Percentiles rank a stretch among this genome's conserved stretches.
Conservation (phyloP, 2,797 vertebrate genomes). For the Periophthalmus magnuspinnatus region DNA sequence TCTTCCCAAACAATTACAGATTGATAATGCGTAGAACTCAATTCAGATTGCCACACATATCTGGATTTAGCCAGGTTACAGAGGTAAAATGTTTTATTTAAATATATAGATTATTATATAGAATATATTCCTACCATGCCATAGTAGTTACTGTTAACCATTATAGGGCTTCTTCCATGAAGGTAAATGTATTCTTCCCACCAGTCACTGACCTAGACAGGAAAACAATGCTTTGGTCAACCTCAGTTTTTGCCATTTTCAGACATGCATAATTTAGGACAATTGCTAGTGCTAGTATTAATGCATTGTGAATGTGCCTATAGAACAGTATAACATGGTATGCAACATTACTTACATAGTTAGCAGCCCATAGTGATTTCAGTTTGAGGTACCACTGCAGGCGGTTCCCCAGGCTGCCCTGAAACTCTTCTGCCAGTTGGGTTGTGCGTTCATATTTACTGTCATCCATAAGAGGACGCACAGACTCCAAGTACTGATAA, state of each 20-base stretch:
- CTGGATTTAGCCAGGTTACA: too few species aligned
- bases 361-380: slow-evolving; percentile 88
- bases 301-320: slow-evolving; percentile 53
- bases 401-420: slow-evolving; percentile 79
- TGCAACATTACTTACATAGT: slow-evolving; percentile 83
- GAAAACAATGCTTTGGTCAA: slow-evolving; percentile 10
- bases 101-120: too few species aligned
- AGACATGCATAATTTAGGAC: slow-evolving; percentile 54
- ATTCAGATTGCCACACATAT: too few species aligned
- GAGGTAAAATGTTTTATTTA: too few species aligned
- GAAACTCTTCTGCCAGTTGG: slow-evolving; percentile 81
- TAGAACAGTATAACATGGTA: slow-evolving; percentile 1
- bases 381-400: slow-evolving; percentile 90
- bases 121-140: slow-evolving; percentile 78
- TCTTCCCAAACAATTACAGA: too few species aligned
- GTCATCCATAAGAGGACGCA: slow-evolving; percentile 80
- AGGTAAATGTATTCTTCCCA: slow-evolving; percentile 92
- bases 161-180: slow-evolving; percentile 82
- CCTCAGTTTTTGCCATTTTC: slow-evolving; percentile 25
- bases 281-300: slow-evolving; percentile 17
- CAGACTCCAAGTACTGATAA: slow-evolving; percentile 85
- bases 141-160: slow-evolving; percentile 94
- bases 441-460: slow-evolving; percentile 74
- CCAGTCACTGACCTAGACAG: slow-evolving; percentile 87
- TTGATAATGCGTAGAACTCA: too few species aligned